Percentiles rank a stretch among this genome's conserved stretches.
phyloP scores from a whole-genome alignment of 2,888 invertebrate genomes.

The Drosophila barbarae region DNA sequence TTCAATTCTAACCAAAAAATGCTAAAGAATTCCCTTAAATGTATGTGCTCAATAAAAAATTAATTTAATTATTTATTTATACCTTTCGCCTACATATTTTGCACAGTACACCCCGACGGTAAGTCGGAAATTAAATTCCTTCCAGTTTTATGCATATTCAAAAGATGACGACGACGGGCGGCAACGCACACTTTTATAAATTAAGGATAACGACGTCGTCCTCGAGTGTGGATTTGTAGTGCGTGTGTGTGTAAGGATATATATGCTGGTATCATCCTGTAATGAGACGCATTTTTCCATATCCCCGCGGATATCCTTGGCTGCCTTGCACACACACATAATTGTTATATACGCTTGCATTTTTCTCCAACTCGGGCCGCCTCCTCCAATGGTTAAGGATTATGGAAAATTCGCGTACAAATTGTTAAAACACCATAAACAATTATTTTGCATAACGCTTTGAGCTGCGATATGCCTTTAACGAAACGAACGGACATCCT shows the following conservation, averaged over 20 bases:
- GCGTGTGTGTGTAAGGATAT: constrained; percentile 28
- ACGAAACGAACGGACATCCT: constrained; percentile 15
- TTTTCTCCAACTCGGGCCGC: constrained; percentile 23
- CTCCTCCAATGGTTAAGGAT: constrained; percentile 6
- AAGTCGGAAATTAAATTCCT: constrained; percentile 66
- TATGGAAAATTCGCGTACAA: constrained; percentile 40
- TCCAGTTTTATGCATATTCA: constrained; percentile 73
- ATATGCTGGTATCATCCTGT: constrained; percentile 43
- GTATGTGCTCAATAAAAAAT: not conserved
- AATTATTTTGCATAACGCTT: constrained; percentile 73
- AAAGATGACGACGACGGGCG: constrained; percentile 53
- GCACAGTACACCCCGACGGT: constrained; percentile 3
- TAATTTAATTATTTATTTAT: not conserved
- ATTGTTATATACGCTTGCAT: constrained; percentile 65
- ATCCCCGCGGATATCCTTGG: constrained; percentile 41
- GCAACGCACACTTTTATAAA: constrained; percentile 67
- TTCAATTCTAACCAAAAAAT: not conserved
- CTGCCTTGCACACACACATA: constrained; percentile 57
- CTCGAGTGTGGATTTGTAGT: constrained; percentile 20
- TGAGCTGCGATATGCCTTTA: constrained; percentile 62
- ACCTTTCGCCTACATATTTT: not conserved
- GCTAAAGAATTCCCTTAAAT: not conserved
- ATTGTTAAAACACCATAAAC: constrained; percentile 77
- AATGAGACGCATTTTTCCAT: constrained; percentile 53
- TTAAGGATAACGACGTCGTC: constrained; percentile 70